Evolutionary conservation across 2,888 invertebrate genomes (phyloP).

Genomic region (Heteromurus nitidus): DNA sequence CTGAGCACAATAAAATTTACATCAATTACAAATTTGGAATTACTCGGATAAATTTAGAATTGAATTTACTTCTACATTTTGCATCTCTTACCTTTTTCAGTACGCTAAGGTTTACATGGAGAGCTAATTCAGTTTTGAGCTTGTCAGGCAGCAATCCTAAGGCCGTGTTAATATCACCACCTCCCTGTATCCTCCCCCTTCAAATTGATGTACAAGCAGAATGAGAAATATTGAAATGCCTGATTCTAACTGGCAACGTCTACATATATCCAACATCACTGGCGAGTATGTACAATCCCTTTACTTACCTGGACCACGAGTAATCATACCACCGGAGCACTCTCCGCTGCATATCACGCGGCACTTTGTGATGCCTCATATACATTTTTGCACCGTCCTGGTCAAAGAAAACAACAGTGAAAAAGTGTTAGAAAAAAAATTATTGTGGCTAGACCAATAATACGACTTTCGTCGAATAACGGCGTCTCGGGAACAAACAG

Average conservation of each 20-base stretch:
- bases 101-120: constrained; percentile 96
- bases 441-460: too few species aligned
- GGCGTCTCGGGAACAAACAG: too few species aligned
- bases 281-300: neutral
- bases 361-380: constrained; percentile 97
- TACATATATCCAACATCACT: neutral
- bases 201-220: constrained; percentile 71
- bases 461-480: too few species aligned
- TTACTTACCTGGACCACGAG: constrained; percentile 89
- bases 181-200: constrained; percentile 94
- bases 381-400: constrained; percentile 96
- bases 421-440: too few species aligned
- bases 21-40: too few species aligned
- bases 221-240: neutral
- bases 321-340: constrained; percentile 98
- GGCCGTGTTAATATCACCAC: constrained; percentile 96
- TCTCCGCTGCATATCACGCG: constrained; percentile 95
- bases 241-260: neutral
- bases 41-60: neutral
- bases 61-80: neutral
- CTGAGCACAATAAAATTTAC: neutral
- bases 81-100: constrained; percentile 87
- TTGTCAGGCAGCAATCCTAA: constrained; percentile 95
- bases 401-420: too few species aligned
- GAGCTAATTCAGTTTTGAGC: constrained; percentile 95